Conservation (phyloP, 2,113 vertebrate genomes). For the Potamarius usumacintae region DNA sequence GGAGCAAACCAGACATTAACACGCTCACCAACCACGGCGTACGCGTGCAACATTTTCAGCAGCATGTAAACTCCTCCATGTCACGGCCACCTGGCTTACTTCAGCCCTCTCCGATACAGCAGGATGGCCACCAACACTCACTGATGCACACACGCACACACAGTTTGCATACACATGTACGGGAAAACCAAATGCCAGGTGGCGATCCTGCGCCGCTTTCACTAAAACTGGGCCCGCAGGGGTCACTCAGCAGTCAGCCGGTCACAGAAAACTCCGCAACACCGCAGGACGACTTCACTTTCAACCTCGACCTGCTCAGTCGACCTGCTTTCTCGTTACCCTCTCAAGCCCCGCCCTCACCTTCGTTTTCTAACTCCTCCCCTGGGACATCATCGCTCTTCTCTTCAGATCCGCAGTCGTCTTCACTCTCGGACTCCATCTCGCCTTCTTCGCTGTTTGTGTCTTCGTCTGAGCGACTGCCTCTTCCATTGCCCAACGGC, state of each 20-base stretch:
- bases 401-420: not conserved
- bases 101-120: conserved; percentile 11
- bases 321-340: conserved; percentile 31
- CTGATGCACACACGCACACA: conserved; percentile 4
- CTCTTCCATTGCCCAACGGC: conserved; percentile 65
- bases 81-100: not conserved
- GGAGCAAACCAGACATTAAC: conserved; percentile 18
- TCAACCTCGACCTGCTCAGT: conserved; percentile 40
- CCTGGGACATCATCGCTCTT: conserved; percentile 22
- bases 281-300: conserved; percentile 17
- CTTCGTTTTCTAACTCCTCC: conserved; percentile 18
- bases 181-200: not conserved
- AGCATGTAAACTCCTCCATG: not conserved
- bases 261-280: not conserved
- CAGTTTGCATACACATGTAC: not conserved
- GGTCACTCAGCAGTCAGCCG: conserved; percentile 4
- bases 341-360: conserved; percentile 37
- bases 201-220: conserved; percentile 6
- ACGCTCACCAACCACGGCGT: conserved; percentile 4
- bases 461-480: conserved; percentile 37
- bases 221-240: conserved; percentile 9
- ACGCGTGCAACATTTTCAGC: conserved; percentile 19
- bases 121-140: conserved; percentile 6
- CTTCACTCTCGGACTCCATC: conserved; percentile 46
- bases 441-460: conserved; percentile 44